phyloP scores from a whole-genome alignment of 2,888 invertebrate genomes.

The Eucera pruinosa region DNA sequence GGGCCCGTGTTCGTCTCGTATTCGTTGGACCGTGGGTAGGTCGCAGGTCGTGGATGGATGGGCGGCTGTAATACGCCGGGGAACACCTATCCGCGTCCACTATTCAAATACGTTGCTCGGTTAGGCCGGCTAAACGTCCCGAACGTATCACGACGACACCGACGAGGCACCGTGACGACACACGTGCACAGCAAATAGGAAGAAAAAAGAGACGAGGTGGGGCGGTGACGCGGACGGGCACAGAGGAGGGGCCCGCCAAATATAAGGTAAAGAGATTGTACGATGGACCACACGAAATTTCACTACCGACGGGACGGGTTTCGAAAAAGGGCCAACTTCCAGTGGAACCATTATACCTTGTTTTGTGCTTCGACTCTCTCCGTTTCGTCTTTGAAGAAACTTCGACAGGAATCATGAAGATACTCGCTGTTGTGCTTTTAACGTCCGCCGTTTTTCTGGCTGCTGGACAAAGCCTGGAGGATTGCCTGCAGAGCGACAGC shows the following conservation, averaged over 20 bases:
- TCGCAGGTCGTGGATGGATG: conserved; percentile 67
- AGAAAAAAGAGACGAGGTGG: conserved; percentile 74
- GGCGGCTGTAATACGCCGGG: conserved; percentile 42
- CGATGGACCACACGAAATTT: conserved; percentile 83
- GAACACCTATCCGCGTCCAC: conserved; percentile 64
- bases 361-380: not conserved
- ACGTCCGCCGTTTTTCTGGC: conserved; percentile 68
- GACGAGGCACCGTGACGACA: conserved; percentile 60
- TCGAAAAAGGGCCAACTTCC: conserved; percentile 62
- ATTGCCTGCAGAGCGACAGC: conserved; percentile 87
- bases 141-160: conserved; percentile 13
- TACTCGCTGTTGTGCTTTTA: conserved; percentile 72
- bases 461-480: conserved; percentile 84
- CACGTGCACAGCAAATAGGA: conserved; percentile 63
- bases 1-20: conserved; percentile 56
- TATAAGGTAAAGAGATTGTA: conserved; percentile 83
- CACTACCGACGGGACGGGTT: conserved; percentile 78
- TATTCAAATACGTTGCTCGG: conserved; percentile 76
- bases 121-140: conserved; percentile 66
- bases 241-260: conserved; percentile 81
- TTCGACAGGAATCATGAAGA: conserved; percentile 69
- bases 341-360: not conserved
- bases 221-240: conserved; percentile 65
- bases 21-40: conserved; percentile 63
- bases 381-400: conserved; percentile 10